Percentiles rank a stretch among this genome's conserved stretches.
Evolutionary conservation across 2,888 invertebrate genomes (phyloP).

Genomic region (Palloptera scutellata): DNA sequence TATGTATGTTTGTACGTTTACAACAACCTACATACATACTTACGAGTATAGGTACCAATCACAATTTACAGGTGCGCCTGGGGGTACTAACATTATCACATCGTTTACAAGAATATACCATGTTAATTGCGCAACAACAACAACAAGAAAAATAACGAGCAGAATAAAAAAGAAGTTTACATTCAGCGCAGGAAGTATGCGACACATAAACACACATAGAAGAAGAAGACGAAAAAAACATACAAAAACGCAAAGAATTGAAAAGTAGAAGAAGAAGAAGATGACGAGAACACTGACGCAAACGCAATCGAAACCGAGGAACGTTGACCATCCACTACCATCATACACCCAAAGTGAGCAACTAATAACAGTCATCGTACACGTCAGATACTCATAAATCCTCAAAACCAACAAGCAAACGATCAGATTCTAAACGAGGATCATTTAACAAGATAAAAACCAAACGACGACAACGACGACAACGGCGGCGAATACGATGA

Average conservation of each 20-base stretch:
- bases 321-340: background rate
- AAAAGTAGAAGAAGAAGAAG: no score
- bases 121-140: constrained; percentile 30
- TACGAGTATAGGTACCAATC: constrained; percentile 13
- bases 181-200: no score
- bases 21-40: no score
- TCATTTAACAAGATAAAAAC: constrained; percentile 44
- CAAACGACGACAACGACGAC: constrained; percentile 22
- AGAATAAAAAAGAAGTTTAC: background rate
- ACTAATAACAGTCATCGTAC: constrained; percentile 59
- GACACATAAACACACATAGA: no score
- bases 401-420: constrained; percentile 49
- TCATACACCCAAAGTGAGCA: constrained; percentile 34
- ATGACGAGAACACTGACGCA: no score
- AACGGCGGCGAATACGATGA: background rate
- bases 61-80: constrained; percentile 45
- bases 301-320: no score
- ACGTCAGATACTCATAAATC: constrained; percentile 57
- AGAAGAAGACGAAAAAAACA: no score
- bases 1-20: no score
- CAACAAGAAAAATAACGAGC: background rate
- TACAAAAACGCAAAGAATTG: no score
- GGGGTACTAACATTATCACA: constrained; percentile 37
- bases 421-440: constrained; percentile 41
- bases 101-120: constrained; percentile 31